phyloP scores from a whole-genome alignment of 2,888 invertebrate species.

The Uloborus plumipes region DNA sequence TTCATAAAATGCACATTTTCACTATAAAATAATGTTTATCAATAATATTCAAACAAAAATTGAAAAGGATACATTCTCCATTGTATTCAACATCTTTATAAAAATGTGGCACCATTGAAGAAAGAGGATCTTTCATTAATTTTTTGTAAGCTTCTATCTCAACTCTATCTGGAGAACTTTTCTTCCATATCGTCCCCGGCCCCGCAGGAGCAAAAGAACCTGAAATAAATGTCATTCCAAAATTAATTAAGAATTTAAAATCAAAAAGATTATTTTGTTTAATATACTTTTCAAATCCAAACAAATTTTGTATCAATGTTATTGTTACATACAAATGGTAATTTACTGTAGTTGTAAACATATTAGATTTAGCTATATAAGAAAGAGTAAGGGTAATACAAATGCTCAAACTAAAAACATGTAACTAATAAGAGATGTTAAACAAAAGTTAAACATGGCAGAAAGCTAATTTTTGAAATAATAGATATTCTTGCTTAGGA shows the following conservation, averaged over 20 bases:
- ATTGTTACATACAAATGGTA: too few relatives aligned
- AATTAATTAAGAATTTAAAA: not conserved
- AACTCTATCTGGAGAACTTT: conserved; percentile 77
- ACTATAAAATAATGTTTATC: too few relatives aligned
- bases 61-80: conserved; percentile 72
- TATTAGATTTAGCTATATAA: too few relatives aligned
- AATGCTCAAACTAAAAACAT: not conserved
- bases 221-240: conserved; percentile 3
- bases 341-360: too few relatives aligned
- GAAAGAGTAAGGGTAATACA: not conserved
- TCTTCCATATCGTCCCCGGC: conserved; percentile 94
- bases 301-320: too few relatives aligned
- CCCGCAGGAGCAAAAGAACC: conserved; percentile 94
- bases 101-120: conserved; percentile 85
- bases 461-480: too few relatives aligned
- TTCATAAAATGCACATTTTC: too few relatives aligned
- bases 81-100: conserved; percentile 79
- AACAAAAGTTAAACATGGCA: not conserved
- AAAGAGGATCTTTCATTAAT: conserved; percentile 80
- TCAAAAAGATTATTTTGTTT: not conserved
- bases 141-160: conserved; percentile 79
- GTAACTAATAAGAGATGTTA: not conserved
- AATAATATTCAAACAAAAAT: too few relatives aligned
- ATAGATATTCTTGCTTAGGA: too few relatives aligned
- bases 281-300: too few relatives aligned